Evolutionary conservation across 2,797 vertebrate species (phyloP).

Genomic region (Sebastes minor): DNA sequence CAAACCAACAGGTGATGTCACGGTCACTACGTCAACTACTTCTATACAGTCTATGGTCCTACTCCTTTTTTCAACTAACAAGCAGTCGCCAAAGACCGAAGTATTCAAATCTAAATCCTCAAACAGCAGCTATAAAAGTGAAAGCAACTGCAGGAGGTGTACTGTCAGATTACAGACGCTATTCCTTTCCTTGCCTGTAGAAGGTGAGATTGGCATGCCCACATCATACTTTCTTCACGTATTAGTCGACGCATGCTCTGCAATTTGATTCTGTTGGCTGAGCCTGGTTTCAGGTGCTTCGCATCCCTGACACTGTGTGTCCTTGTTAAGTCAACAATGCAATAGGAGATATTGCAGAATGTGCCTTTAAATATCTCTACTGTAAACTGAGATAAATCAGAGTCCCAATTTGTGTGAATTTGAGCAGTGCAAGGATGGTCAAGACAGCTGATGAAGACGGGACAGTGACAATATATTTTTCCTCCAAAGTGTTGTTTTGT

Average conservation of each 20-base stretch:
- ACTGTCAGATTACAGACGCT: background rate
- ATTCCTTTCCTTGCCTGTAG: background rate
- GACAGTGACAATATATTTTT: background rate
- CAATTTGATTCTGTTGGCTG: background rate
- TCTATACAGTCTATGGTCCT: too few species aligned
- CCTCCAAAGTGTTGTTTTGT: slow-evolving; percentile 6
- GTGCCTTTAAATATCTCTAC: slow-evolving; percentile 75
- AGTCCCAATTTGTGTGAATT: slow-evolving; percentile 36
- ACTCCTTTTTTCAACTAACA: background rate
- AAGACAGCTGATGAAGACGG: background rate
- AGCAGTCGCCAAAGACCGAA: background rate
- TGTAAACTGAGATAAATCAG: slow-evolving; percentile 29
- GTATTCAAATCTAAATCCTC: background rate
- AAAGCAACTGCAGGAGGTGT: background rate
- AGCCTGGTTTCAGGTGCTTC: slow-evolving; percentile 28
- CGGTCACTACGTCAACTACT: too few species aligned
- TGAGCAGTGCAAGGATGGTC: background rate
- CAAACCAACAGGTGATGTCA: too few species aligned
- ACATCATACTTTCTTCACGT: background rate
- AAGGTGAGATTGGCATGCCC: background rate
- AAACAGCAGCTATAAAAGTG: background rate
- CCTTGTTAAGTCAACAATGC: slow-evolving; percentile 28
- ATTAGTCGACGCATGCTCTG: background rate
- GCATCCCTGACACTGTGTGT: slow-evolving; percentile 21
- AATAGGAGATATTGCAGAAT: slow-evolving; percentile 70